Evolutionary conservation across 1,140 invertebrate genomes (phyloP).

Genomic region (Euglossa dilemma): DNA sequence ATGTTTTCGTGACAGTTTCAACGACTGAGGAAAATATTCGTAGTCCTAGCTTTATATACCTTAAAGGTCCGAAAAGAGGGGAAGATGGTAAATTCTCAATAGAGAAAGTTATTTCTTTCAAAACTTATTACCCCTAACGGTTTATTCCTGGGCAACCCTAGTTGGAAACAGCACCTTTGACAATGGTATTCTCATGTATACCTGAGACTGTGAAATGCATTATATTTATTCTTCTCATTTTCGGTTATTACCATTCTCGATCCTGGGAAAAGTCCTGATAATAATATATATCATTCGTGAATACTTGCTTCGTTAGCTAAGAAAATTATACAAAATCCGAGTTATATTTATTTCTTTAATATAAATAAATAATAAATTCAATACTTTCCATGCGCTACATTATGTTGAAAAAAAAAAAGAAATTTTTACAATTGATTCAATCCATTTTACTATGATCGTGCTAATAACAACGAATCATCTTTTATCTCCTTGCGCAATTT

Average conservation of each 20-base stretch:
- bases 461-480: constrained; percentile 41
- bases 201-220: not conserved
- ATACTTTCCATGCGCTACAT: not conserved
- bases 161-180: not conserved
- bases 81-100: not conserved
- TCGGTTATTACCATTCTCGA: too few species aligned
- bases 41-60: not conserved
- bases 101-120: not conserved
- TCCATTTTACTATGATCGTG: not conserved
- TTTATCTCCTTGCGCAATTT: constrained; percentile 58
- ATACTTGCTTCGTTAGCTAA: not conserved
- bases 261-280: not conserved
- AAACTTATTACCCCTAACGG: not conserved
- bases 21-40: not conserved
- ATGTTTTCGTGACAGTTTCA: not conserved
- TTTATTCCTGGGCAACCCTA: not conserved
- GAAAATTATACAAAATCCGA: not conserved
- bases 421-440: not conserved
- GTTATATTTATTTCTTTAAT: not conserved
- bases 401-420: not conserved
- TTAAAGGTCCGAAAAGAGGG: not conserved
- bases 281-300: not conserved
- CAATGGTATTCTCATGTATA: not conserved
- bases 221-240: not conserved
- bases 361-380: not conserved